Evolutionary conservation across 2,113 vertebrate genomes (phyloP).

Genomic region (Baryphthengus martii): DNA sequence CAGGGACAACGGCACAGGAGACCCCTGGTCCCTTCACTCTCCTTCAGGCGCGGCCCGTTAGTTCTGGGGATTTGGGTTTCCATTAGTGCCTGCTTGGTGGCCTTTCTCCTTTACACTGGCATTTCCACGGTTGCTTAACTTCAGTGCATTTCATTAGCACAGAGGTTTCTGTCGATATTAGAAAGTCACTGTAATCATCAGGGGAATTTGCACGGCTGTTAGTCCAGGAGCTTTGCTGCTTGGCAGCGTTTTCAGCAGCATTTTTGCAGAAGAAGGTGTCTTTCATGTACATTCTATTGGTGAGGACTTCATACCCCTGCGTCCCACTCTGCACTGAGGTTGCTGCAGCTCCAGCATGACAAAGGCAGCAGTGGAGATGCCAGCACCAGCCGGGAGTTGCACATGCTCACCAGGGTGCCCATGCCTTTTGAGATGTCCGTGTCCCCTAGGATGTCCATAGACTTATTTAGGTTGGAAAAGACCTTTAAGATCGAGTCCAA

Average conservation of each 20-base stretch:
- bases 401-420: background rate
- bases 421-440: fast-evolving
- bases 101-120: conserved; percentile 55
- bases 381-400: background rate
- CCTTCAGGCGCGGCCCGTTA: background rate
- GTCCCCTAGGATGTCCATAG: background rate
- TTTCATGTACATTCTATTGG: background rate
- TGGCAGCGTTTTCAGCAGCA: background rate
- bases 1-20: background rate
- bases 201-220: conserved; percentile 42
- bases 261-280: conserved; percentile 10
- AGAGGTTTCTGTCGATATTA: conserved; percentile 53
- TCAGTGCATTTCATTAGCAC: conserved; percentile 49
- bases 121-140: conserved; percentile 67
- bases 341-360: background rate
- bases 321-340: background rate
- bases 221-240: background rate
- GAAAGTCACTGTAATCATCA: conserved; percentile 56
- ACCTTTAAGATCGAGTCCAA: background rate
- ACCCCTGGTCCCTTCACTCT: background rate
- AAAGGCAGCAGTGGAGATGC: background rate
- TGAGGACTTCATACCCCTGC: fast-evolving
- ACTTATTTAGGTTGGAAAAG: background rate
- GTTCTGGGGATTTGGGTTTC: conserved; percentile 67
- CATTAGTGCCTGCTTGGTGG: conserved; percentile 56